phyloP scores from a whole-genome alignment of 2,113 vertebrate genomes.

The Cinclus cinclus region DNA sequence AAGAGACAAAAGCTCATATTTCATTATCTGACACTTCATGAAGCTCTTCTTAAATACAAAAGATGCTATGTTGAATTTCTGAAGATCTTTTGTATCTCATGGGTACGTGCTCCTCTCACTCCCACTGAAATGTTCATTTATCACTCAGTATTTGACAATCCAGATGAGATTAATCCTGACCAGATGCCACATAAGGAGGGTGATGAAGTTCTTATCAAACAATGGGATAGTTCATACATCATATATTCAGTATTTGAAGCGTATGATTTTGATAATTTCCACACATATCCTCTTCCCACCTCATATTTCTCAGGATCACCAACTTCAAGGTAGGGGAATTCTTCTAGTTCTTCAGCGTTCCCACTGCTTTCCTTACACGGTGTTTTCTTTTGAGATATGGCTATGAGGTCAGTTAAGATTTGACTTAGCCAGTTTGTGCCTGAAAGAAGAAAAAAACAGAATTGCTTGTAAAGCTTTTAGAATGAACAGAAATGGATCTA shows the following conservation, averaged over 20 bases:
- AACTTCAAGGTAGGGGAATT: not conserved
- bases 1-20: not conserved
- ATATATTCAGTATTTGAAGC: not conserved
- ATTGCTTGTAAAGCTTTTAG: not conserved
- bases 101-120: not conserved
- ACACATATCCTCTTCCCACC: not conserved
- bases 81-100: not conserved
- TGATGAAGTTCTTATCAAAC: not conserved
- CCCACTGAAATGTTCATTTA: not conserved
- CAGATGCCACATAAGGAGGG: not conserved
- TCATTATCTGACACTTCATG: not conserved
- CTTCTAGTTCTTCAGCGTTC: not conserved
- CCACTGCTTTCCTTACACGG: not conserved
- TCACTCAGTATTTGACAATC: not conserved
- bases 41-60: not conserved
- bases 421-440: slow-evolving; percentile 49
- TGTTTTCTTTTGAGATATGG: not conserved
- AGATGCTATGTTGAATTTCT: not conserved
- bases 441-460: not conserved
- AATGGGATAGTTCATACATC: not conserved
- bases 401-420: slow-evolving; percentile 5
- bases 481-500: not conserved
- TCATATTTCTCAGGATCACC: slow-evolving; percentile 25
- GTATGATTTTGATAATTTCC: not conserved
- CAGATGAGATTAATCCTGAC: not conserved